Base-by-base conservation (phyloP, 2,113 vertebrate species). In the Edolisoma coerulescens region DNA sequence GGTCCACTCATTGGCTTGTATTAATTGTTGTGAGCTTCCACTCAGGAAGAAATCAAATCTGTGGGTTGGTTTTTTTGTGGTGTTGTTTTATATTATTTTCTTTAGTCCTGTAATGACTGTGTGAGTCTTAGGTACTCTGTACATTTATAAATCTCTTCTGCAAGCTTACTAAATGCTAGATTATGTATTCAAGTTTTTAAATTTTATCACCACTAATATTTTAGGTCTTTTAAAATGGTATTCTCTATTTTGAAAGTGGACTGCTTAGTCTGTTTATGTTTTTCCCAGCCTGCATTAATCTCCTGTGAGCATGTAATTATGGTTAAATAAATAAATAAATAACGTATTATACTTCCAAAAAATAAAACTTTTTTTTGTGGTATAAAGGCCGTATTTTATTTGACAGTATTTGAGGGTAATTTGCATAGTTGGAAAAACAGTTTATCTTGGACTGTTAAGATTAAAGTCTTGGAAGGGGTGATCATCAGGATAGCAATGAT, bases 281-380 rank as follows among this genome's bases (percentile, higher is more conserved):
- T 90, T 80, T 57, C 19, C 6, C 56, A 78, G 5, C 65, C 54
- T 84, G 17, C 74, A 61, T 67, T 75, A 50, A 63, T 94, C 35
- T 93, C 47, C 56, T 84, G 6, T 39, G 85, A 69, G 39, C 16
- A 24, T 6, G 4, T 69, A 28, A n/a, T 65, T 85, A 22, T 27
- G 39, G 35, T 60, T 22, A 89, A 90, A 78, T 50, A 83, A 94
- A 83, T 52, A 52, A 86, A 59, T 28, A n/a, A 84, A 54, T 61
- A 2, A 3, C 20, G 16, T 17, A 5, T 35, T 85, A 56, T 10
- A 27, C 47, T 84, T 86, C 53, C 47, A 35, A 56, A 63, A 42
- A 59, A 68, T 49, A 41, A 41, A 78, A 37, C 10, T 13, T 61
- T 56, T 50, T 44, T 1, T 0, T 1, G 16, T 3, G 3, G 1